A percentile compares a stretch with the other conserved stretches of the same genome.
Evolutionary conservation across 2,888 invertebrate genomes (phyloP).

Genomic region (Nomada fucata): DNA sequence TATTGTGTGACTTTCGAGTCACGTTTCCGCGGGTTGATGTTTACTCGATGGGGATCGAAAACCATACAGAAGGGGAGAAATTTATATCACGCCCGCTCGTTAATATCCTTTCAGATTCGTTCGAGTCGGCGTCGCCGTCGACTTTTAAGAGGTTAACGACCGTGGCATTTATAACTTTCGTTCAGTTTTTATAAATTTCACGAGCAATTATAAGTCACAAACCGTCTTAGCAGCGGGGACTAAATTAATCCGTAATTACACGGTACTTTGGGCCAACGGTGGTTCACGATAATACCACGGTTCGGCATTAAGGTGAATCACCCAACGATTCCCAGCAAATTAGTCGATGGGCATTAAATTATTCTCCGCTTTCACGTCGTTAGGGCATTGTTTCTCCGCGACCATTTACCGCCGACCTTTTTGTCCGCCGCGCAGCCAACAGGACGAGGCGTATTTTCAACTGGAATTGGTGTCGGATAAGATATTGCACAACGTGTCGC

Average conservation of each 20-base stretch:
- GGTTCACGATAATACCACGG: background rate
- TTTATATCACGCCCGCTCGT: background rate
- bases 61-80: background rate
- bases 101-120: background rate
- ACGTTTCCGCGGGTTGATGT: too few relatives aligned
- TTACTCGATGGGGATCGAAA: too few relatives aligned
- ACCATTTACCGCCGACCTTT: background rate
- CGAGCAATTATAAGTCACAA: slow-evolving; percentile 10
- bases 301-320: background rate
- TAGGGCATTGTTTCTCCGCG: background rate
- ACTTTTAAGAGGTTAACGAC: slow-evolving; percentile 3
- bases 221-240: background rate
- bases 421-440: background rate
- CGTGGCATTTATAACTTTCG: background rate
- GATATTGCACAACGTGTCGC: too few relatives aligned
- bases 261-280: slow-evolving; percentile 11
- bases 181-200: background rate
- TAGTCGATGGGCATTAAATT: slow-evolving; percentile 24
- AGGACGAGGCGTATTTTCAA: too few relatives aligned
- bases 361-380: background rate
- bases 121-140: too few relatives aligned
- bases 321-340: slow-evolving; percentile 2
- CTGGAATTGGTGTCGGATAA: too few relatives aligned
- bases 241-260: slow-evolving; percentile 19
- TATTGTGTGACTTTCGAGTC: too few relatives aligned